Percentiles rank a stretch among this genome's conserved stretches.
phyloP scores from a whole-genome alignment of 1,140 invertebrate genomes.

The Phthorimaea operculella region DNA sequence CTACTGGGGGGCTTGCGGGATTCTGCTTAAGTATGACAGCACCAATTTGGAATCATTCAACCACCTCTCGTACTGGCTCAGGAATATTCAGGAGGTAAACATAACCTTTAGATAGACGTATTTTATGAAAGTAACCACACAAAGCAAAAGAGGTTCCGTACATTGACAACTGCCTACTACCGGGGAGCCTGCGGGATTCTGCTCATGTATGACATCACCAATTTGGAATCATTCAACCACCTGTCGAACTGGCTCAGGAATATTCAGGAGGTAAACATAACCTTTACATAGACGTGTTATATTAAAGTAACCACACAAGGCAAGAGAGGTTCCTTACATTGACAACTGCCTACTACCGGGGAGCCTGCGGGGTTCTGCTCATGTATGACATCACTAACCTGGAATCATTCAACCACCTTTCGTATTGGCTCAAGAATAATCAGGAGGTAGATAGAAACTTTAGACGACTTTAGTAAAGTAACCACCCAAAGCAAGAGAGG shows the following conservation, averaged over 20 bases:
- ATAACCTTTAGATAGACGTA: too few relatives aligned
- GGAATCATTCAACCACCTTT: slow-evolving; percentile 87
- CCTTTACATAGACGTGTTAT: too few relatives aligned
- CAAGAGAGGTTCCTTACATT: slow-evolving; percentile 82
- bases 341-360: slow-evolving; percentile 88
- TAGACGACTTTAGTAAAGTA: too few relatives aligned
- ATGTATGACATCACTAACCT: slow-evolving; percentile 90
- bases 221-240: slow-evolving; percentile 87
- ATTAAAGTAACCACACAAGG: too few relatives aligned
- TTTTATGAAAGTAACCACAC: too few relatives aligned
- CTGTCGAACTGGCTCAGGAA: slow-evolving; percentile 87
- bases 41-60: slow-evolving; percentile 89
- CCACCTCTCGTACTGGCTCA: slow-evolving; percentile 86
- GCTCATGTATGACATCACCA: slow-evolving; percentile 89
- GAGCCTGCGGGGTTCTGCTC: slow-evolving; percentile 87
- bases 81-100: slow-evolving; percentile 85
- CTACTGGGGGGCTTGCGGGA: too few relatives aligned
- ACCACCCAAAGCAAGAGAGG: too few relatives aligned
- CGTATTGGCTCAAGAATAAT: slow-evolving; percentile 88
- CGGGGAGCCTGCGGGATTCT: too few relatives aligned
- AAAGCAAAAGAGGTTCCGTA: too few relatives aligned
- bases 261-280: slow-evolving; percentile 81
- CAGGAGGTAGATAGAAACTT: too few relatives aligned
- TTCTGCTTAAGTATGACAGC: too few relatives aligned
- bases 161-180: too few relatives aligned